phyloP scores from a whole-genome alignment of 2,113 vertebrate species.

The Arvicanthis niloticus region DNA sequence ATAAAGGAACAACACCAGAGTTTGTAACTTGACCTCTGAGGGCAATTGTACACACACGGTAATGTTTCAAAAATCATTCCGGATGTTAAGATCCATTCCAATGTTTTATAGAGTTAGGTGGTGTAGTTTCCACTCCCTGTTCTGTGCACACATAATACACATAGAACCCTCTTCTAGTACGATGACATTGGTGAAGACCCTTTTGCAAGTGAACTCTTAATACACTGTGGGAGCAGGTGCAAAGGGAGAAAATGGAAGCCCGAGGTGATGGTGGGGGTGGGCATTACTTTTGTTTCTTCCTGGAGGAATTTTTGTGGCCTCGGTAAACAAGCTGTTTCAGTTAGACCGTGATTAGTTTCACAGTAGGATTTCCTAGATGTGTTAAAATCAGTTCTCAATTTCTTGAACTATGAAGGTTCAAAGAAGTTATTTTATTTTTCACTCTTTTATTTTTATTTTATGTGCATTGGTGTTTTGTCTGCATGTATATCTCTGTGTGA shows the following conservation, averaged over 20 bases:
- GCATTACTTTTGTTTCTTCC: not conserved
- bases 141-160: not conserved
- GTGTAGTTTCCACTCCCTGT: not conserved
- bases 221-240: not conserved
- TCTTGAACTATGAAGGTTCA: not conserved
- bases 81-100: not conserved
- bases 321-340: not conserved
- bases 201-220: slow-evolving; percentile 21
- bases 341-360: slow-evolving; percentile 11
- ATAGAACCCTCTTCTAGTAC: not conserved
- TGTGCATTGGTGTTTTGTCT: too few relatives aligned
- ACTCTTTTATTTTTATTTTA: too few relatives aligned
- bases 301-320: not conserved
- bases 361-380: not conserved
- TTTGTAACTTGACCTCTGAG: not conserved
- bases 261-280: not conserved
- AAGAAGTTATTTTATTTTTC: not conserved
- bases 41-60: too few relatives aligned
- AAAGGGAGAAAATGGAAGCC: not conserved
- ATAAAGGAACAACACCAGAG: not conserved
- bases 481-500: too few relatives aligned
- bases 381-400: not conserved
- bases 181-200: not conserved
- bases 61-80: not conserved
- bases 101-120: not conserved